Base-by-base conservation (phyloP, 1,140 invertebrate species). In the Drosophila lini region DNA sequence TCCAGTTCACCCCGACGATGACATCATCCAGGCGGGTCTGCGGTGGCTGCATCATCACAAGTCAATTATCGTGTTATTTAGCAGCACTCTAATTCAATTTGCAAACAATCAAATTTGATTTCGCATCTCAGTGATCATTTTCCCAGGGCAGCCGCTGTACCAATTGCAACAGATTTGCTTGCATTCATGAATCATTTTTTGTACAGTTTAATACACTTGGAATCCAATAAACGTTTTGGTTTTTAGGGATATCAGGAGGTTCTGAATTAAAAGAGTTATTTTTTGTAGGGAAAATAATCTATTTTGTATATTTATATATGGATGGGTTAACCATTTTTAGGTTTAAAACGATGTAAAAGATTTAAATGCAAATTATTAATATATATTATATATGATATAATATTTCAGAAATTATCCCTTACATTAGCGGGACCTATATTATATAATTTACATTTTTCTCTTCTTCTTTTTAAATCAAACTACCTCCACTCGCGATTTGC, bases 171-270 rank as follows among this genome's bases (percentile, higher is more conserved):
- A 36, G 41, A 63, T 47, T 65, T 28, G 63, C 58, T 45, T 47
- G 57, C 59, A 78, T 73, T 70, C 53, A 78, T 78, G 75, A 78
- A 64, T 68, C 71, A 78, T 69, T 69, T 64, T 62, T 15, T 60
- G 25, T 9, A 34, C 28, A 40, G 6, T 60, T 61, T 62, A 32
- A 8, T 64, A 16, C 8, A 36, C 19, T 38, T n/a, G 15, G 3
- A 53, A 9, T 3, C 0, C 1, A 5, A 13, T 22, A 22, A 22
- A 36, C 0, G 16, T 13, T 4, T 19, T 48, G 28, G 45, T 48
- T 48, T 15, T 28, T 1, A 28, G 3, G 8, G 0, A 47, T 15
- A 8, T n/a, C 0, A 42, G 9, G 16, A 42, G n/a, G 8, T 42
- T 16, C 7, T 47, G 13, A 47, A 25, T 8, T 15, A 25, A 8